Evolutionary conservation across 2,113 vertebrate genomes (phyloP).

Genomic region (Noctilio leporinus): DNA sequence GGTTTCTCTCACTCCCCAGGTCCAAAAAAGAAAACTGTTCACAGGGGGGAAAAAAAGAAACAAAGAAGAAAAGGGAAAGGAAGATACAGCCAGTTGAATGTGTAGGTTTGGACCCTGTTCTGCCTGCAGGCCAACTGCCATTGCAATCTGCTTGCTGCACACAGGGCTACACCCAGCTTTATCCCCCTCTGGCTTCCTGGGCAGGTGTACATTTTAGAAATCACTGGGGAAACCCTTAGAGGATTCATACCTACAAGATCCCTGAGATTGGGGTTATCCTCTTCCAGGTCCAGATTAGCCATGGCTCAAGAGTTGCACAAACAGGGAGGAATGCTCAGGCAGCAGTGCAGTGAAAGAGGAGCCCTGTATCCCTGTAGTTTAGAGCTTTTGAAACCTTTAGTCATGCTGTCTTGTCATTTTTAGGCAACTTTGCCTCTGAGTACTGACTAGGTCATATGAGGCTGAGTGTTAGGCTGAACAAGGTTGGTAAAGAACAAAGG

Average conservation of each 20-base stretch:
- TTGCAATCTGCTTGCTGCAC: accelerated
- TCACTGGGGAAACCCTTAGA: too few species aligned
- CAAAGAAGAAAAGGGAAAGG: background rate
- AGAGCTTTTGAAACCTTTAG: background rate
- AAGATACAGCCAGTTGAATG: accelerated
- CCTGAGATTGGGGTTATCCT: background rate
- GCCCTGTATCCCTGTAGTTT: background rate
- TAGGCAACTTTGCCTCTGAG: constrained; percentile 32
- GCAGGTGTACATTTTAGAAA: background rate
- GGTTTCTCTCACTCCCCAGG: background rate
- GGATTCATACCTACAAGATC: background rate
- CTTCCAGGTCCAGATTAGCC: accelerated
- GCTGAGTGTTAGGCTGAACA: background rate
- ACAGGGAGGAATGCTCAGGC: background rate
- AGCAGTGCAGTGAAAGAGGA: background rate
- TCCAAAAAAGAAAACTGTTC: constrained; percentile 21
- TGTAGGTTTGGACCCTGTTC: background rate
- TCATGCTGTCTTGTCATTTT: constrained; percentile 6
- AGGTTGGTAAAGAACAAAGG: background rate
- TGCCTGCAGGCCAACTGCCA: too few species aligned
- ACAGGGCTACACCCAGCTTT: accelerated
- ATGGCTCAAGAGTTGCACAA: background rate
- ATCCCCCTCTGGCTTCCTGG: background rate
- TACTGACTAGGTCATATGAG: constrained; percentile 6
- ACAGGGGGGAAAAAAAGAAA: background rate